phyloP scores from a whole-genome alignment of 2,113 vertebrate species.

The Phyllostomus discolor region DNA sequence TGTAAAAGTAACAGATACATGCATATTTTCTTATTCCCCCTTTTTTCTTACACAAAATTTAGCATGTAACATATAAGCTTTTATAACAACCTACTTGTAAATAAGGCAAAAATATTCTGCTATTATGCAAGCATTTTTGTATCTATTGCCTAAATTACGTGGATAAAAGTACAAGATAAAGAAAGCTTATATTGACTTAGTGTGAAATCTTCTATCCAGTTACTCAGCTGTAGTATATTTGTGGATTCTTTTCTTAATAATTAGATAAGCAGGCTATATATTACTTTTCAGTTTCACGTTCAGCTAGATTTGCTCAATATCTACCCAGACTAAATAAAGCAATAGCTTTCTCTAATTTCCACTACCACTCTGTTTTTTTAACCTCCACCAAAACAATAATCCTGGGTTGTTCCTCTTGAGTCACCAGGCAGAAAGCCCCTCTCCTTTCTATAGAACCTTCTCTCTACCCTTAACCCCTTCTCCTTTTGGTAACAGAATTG shows the following conservation, averaged over 20 bases:
- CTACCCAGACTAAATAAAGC: neutral
- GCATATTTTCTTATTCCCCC: neutral
- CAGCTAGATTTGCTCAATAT: neutral
- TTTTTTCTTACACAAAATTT: neutral
- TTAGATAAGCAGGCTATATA: neutral
- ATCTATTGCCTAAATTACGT: neutral
- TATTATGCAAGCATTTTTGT: neutral
- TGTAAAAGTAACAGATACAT: neutral
- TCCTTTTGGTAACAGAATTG: neutral
- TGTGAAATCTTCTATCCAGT: neutral
- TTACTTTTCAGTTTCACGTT: neutral
- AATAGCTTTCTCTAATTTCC: neutral
- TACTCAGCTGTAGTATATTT: neutral
- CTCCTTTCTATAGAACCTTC: neutral
- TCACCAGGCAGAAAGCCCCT: neutral
- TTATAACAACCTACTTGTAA: neutral
- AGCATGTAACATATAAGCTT: neutral
- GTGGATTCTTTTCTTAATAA: neutral
- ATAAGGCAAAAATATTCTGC: neutral
- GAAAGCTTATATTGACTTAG: neutral
- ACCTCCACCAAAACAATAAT: neutral
- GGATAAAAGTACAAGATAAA: neutral
- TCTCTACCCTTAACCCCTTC: neutral
- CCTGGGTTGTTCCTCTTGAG: neutral
- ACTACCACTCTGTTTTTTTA: neutral